Base-by-base conservation (phyloP, 2,888 invertebrate genomes). In the Branchipolynoe longqiensis region DNA sequence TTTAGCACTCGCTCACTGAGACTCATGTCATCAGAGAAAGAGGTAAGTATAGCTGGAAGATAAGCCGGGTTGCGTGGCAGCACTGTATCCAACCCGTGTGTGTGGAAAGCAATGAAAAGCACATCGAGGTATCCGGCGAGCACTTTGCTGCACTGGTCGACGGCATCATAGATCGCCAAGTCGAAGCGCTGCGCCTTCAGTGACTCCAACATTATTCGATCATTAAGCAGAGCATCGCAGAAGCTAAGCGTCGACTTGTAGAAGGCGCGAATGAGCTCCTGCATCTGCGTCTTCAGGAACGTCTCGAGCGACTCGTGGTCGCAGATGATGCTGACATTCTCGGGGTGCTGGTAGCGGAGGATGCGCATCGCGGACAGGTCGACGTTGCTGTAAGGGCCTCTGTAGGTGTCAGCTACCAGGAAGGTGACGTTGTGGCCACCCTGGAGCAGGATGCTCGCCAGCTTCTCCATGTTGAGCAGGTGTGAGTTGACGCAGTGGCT, bases 71-170 rank as follows among this genome's bases (percentile, higher is more conserved):
- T 59, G 38, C 86, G 54, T 2, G 87, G 87, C 18, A 85, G 28
- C 25, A 64, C 59, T 36, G 84, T 74, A 25, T 83, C 64, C n/a
- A 81, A 28, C 40, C 87, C 87, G 25, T 84, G 84, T 6, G 84
- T 85, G 54, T 86, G 62, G 83, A 86, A 86, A 14, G 84, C 83
- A 6, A 87, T 86, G 85, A 85, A 86, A 14, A 86, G 87, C 6
- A 87, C 82, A 54, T 86, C 85, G 8, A 87, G 48, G 62, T 86
- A 86, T 41, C 84, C 87, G 1, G 86, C 87, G 6, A 87, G 74
- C 56, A 87, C 81, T 22, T 69, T 83, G 36, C 86, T 82, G 78
- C 87, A 87, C 14, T 59, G 86, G 74, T 87, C 87, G 4, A 87
- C 87, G 0, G 83, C 84, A 54, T 87, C 87, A 33, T 82, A 86